Evolutionary conservation across 2,797 vertebrate species (phyloP).

Genomic region (Acanthiza pusilla): DNA sequence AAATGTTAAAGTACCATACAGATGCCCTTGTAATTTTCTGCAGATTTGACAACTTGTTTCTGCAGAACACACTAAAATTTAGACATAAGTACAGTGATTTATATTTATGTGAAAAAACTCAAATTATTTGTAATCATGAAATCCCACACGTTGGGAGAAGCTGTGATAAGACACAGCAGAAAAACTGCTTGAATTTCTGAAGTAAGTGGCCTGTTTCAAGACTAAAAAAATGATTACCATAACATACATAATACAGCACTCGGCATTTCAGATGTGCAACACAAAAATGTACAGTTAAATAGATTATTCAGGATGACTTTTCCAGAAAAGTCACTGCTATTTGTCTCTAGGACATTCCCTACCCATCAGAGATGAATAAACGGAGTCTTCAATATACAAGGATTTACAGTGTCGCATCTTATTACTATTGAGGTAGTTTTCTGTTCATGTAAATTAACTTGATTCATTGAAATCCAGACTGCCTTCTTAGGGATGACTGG

Average conservation of each 20-base stretch:
- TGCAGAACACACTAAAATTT: neutral
- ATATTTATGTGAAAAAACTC: neutral
- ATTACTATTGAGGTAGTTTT: neutral
- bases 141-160: neutral
- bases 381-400: neutral
- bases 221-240: neutral
- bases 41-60: neutral
- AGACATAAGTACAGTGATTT: neutral
- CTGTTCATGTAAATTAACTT: neutral
- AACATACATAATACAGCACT: neutral
- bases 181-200: neutral
- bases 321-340: neutral
- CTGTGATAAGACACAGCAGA: neutral
- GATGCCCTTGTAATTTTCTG: slow-evolving; percentile 13
- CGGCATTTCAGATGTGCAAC: accelerated
- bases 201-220: neutral
- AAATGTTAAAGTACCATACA: slow-evolving; percentile 1
- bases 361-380: neutral
- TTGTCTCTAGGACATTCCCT: neutral
- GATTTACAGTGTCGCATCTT: neutral
- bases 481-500: neutral
- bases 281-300: neutral
- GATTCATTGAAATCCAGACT: neutral
- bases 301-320: neutral
- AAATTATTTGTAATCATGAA: neutral